phyloP scores from a whole-genome alignment of 2,113 vertebrate species.

The Ibidorhyncha struthersii region DNA sequence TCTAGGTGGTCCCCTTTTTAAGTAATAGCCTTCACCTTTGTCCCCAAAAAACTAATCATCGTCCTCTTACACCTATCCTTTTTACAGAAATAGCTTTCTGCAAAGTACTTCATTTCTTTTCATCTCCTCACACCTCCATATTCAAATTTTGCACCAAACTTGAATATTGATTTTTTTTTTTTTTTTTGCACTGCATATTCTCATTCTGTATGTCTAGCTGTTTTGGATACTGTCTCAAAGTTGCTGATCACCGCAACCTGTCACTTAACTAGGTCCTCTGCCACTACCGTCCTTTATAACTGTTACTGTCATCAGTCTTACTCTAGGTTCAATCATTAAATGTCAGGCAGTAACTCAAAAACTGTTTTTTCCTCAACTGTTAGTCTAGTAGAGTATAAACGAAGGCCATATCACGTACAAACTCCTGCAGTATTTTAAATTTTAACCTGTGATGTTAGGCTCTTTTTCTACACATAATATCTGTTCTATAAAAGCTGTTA shows the following conservation, averaged over 20 bases:
- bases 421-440: background rate
- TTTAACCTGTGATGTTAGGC: background rate
- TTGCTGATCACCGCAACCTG: background rate
- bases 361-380: background rate
- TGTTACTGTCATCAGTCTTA: background rate
- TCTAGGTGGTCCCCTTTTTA: background rate
- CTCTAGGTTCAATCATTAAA: background rate
- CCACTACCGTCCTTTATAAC: background rate
- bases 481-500: background rate
- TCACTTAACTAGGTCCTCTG: background rate
- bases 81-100: conserved; percentile 2
- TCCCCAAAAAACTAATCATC: background rate
- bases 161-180: background rate
- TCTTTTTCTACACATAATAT: background rate
- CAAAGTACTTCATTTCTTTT: background rate
- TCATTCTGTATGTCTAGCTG: background rate
- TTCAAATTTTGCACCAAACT: background rate
- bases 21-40: conserved; percentile 26
- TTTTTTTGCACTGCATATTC: background rate
- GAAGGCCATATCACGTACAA: background rate
- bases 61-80: background rate
- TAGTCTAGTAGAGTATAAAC: background rate
- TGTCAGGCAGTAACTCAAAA: background rate
- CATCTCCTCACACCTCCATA: background rate
- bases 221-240: background rate